Conservation (phyloP, 2,888 invertebrate species). For the Cremastinae sp. region DNA sequence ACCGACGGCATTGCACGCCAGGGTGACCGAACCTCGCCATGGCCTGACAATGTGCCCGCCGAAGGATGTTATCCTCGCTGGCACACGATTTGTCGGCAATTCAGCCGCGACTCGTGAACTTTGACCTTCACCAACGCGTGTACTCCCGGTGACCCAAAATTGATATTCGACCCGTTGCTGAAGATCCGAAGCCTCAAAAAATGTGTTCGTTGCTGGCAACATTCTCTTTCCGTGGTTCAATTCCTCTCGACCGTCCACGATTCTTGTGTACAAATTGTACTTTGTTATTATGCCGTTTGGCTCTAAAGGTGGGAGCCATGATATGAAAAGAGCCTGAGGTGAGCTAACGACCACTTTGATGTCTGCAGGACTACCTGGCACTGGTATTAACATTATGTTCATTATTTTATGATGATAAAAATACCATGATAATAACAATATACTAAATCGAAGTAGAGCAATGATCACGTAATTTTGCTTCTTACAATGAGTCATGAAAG, state of each 20-base stretch:
- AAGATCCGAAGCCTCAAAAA: conserved; percentile 85
- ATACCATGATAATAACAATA: conserved; percentile 33
- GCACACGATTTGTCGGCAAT: conserved; percentile 85
- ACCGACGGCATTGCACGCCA: conserved; percentile 86
- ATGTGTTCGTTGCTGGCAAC: conserved; percentile 84
- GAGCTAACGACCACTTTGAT: conserved; percentile 90
- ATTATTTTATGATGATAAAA: no score
- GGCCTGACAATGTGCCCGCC: conserved; percentile 85
- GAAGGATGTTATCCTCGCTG: conserved; percentile 87
- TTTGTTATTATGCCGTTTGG: conserved; percentile 90
- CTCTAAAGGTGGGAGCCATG: conserved; percentile 88
- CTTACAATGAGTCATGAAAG: no score
- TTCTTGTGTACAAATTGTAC: conserved; percentile 87
- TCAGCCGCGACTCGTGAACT: conserved; percentile 86
- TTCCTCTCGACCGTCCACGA: conserved; percentile 86
- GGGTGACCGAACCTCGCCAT: conserved; percentile 85
- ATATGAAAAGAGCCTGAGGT: conserved; percentile 87
- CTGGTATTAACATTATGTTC: conserved; percentile 79
- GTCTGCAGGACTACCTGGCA: conserved; percentile 89
- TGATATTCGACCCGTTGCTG: conserved; percentile 88
- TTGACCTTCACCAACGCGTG: conserved; percentile 89
- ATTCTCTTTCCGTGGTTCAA: conserved; percentile 86
- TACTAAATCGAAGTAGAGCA: conserved; percentile 3
- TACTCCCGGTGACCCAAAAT: conserved; percentile 90
- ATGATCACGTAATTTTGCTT: no score